Conservation (phyloP, 2,797 vertebrate genomes). For the Sebastes melanostomus region DNA sequence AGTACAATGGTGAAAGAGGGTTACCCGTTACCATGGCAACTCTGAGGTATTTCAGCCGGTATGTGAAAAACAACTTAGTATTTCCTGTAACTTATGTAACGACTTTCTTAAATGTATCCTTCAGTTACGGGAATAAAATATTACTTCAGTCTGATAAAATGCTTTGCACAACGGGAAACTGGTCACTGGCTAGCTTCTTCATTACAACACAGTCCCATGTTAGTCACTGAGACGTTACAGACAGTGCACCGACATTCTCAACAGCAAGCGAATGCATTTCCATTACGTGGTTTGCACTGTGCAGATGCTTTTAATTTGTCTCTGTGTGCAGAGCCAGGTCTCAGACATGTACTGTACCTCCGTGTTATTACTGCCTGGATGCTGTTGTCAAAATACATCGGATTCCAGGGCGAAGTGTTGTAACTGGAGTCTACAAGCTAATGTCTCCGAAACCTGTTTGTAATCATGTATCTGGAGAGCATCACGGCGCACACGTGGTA, state of each 20-base stretch:
- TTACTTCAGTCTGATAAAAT: not conserved
- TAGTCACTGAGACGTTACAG: constrained; percentile 31
- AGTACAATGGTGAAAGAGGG: not conserved
- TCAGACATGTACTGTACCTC: constrained; percentile 72
- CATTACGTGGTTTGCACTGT: constrained; percentile 64
- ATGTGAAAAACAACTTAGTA: not conserved
- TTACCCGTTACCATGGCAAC: not conserved
- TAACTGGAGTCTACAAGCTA: constrained; percentile 49
- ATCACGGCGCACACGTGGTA: constrained; percentile 40
- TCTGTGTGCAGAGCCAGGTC: constrained; percentile 53
- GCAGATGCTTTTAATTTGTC: constrained; percentile 78
- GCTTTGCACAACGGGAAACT: not conserved
- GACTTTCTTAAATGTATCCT: not conserved
- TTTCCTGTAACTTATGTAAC: not conserved
- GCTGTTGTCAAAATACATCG: constrained; percentile 67
- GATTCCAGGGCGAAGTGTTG: constrained; percentile 45
- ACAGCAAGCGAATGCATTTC: constrained; percentile 59
- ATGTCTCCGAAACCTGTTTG: constrained; percentile 50
- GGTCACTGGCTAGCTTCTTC: not conserved
- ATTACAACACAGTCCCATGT: constrained; percentile 6
- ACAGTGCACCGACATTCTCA: constrained; percentile 49
- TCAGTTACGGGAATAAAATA: not conserved
- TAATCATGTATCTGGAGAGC: constrained; percentile 51
- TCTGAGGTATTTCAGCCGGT: constrained; percentile 3
- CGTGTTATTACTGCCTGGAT: constrained; percentile 66